Conservation (phyloP, 1,140 invertebrate species). For the Conopomorpha cramerella region DNA sequence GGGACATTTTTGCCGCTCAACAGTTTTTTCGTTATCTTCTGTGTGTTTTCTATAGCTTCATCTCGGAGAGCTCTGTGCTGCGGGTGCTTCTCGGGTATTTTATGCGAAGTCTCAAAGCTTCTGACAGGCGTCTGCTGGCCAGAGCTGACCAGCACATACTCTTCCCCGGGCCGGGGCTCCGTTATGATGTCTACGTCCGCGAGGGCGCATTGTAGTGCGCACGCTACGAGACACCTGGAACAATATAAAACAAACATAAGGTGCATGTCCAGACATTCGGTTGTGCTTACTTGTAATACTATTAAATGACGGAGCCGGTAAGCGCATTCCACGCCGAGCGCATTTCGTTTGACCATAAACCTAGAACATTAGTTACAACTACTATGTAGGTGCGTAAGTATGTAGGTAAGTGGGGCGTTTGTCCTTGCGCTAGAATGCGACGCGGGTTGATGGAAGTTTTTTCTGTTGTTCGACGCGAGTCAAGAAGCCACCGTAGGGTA, state of each 20-base stretch:
- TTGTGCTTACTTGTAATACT: no score
- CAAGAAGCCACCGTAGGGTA: no score
- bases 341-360: no score
- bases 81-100: slow-evolving; percentile 53
- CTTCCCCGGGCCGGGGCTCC: slow-evolving; percentile 58
- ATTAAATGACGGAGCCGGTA: no score
- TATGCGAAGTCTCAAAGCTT: slow-evolving; percentile 52
- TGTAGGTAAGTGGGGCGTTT: no score
- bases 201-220: slow-evolving; percentile 19
- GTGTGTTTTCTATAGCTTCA: slow-evolving; percentile 25
- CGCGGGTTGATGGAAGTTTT: no score
- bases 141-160: slow-evolving; percentile 58
- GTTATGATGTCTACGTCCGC: slow-evolving; percentile 60
- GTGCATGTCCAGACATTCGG: no score
- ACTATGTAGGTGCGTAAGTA: no score
- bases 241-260: slow-evolving; percentile 19
- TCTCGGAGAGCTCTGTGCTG: slow-evolving; percentile 26
- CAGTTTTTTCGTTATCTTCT: slow-evolving; percentile 34
- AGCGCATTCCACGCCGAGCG: no score
- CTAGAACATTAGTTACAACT: no score
- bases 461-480: no score
- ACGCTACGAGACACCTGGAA: slow-evolving; percentile 51
- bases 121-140: slow-evolving; percentile 44
- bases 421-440: no score
- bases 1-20: slow-evolving; percentile 21